phyloP scores from a whole-genome alignment of 2,888 invertebrate genomes.

The Smittia sp. region DNA sequence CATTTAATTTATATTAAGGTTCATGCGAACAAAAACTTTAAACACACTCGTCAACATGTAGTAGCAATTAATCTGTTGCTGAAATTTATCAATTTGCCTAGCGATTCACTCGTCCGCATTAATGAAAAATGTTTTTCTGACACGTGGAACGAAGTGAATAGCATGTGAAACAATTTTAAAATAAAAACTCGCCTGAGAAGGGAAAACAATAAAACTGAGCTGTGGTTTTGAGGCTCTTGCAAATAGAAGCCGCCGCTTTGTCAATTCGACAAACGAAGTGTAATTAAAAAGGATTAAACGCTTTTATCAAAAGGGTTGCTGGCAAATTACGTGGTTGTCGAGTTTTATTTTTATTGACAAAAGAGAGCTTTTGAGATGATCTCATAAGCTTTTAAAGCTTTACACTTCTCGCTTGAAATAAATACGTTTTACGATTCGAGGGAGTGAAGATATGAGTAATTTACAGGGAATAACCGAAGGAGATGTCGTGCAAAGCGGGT shows the following conservation, averaged over 20 bases:
- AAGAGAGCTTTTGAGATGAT: no score
- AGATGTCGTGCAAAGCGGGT: conserved; percentile 74
- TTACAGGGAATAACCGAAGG: conserved; percentile 71
- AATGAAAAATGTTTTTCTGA: neutral
- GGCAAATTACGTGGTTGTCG: no score
- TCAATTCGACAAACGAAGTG: no score
- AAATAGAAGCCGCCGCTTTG: no score
- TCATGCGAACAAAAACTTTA: neutral
- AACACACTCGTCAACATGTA: neutral
- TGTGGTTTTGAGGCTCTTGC: no score
- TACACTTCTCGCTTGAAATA: neutral
- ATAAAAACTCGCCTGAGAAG: no score
- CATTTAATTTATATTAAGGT: neutral
- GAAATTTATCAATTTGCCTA: neutral
- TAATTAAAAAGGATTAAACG: no score
- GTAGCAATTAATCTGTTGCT: neutral
- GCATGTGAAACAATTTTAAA: no score
- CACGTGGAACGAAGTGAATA: no score
- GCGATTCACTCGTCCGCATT: no score
- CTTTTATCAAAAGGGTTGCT: no score
- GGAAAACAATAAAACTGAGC: no score
- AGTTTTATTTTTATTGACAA: neutral
- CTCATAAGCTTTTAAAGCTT: neutral
- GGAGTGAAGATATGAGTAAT: neutral
- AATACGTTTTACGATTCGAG: neutral